Evolutionary conservation across 2,797 vertebrate genomes (phyloP), one percentile per base, ranked within the genome.

Genomic region (Semaprochilodus insignis): DNA sequence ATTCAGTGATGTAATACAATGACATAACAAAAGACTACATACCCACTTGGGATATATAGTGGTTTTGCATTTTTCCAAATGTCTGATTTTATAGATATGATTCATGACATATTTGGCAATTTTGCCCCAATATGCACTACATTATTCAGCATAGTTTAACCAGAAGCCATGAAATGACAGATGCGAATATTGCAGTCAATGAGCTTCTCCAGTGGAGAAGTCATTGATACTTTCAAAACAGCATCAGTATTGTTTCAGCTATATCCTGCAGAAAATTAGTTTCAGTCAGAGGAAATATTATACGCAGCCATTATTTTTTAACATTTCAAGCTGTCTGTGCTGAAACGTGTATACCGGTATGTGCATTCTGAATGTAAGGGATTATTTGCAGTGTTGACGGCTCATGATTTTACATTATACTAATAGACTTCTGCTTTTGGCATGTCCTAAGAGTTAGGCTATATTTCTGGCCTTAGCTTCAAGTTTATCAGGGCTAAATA

Each of bases 361-460:
- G 34, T 67, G 54, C 66, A 54, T 0, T 57, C 60, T 11, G 14
- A 73, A 48, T 57, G 10, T 59, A 66, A 82, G 66, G 60, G 44
- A n/a, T 13, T 63, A 31, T 71, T 72, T 16, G 14, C 13, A 25
- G 27, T 15, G 25, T 5, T 23, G 23, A 31, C 21, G 40, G 55
- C 40, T 54, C 17, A 34, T 21, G 16, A 66, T 52, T 83, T 59
- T 27, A 10, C 55, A 6, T 15, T 34, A 7, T 27, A 63, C 19
- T 69, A 67, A 40, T 40, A 70, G n/a, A 17, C n/a, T 6, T 40
- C 69, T 66, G 44, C 40, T 62, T 60, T 6, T 77, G 74, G 34
- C 16, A 69, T 40, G 36, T 70, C 21, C n/a, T 21, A 23, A 25
- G 23, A 48, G 15, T 23, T 51, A 27, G 67, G 7, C 1, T 66